phyloP scores from a whole-genome alignment of 2,797 vertebrate species.

The Phalloptychus januarius region DNA sequence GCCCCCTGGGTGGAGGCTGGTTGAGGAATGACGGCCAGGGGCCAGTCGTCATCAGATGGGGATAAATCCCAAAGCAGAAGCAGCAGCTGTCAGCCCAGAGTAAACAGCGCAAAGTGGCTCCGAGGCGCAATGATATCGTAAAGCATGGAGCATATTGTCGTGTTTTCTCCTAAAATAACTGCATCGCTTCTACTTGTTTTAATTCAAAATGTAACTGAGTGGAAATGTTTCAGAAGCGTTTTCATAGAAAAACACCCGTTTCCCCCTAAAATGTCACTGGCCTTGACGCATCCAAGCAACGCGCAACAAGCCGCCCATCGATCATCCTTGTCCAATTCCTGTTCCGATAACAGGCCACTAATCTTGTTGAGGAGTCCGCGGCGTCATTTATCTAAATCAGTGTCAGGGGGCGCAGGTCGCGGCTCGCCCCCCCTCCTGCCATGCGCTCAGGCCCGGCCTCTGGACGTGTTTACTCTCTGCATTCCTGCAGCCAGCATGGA shows the following conservation, averaged over 20 bases:
- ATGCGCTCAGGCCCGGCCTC: slow-evolving; percentile 26
- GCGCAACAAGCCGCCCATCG: slow-evolving; percentile 18
- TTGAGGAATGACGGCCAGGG: slow-evolving; percentile 22
- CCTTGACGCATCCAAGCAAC: background rate
- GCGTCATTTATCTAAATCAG: slow-evolving; percentile 88
- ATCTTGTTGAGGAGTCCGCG: slow-evolving; percentile 51
- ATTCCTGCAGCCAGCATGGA: slow-evolving; percentile 64
- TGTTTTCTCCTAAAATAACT: background rate
- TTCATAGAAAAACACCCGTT: background rate
- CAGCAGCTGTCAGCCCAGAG: slow-evolving; percentile 12
- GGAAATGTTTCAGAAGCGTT: background rate
- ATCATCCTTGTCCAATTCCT: slow-evolving; percentile 26
- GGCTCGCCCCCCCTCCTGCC: slow-evolving; percentile 54
- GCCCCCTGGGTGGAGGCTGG: slow-evolving; percentile 79
- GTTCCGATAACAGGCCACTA: slow-evolving; percentile 42
- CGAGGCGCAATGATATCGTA: background rate
- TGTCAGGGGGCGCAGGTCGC: slow-evolving; percentile 60
- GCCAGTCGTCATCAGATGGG: slow-evolving; percentile 54
- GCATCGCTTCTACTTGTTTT: background rate
- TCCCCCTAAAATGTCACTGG: background rate
- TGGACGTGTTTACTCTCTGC: slow-evolving; percentile 24
- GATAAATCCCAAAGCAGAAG: slow-evolving; percentile 61
- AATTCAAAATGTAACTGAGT: background rate
- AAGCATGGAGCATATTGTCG: background rate
- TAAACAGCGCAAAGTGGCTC: slow-evolving; percentile 51